phyloP scores from a whole-genome alignment of 2,888 invertebrate species.

The Chesias legatella region DNA sequence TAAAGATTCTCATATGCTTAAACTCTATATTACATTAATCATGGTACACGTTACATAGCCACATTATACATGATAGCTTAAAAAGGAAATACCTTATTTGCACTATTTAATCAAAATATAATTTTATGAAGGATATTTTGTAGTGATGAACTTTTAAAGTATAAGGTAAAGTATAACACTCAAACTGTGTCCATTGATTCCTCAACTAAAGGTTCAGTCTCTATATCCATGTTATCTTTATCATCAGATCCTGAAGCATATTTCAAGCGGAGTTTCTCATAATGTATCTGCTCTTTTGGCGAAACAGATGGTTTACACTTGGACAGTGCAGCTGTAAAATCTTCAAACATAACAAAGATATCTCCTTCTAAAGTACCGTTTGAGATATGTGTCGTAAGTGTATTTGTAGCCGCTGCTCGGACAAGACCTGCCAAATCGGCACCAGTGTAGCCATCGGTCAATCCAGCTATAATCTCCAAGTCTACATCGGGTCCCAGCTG shows the following conservation, averaged over 20 bases:
- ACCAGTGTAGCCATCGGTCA: constrained; percentile 91
- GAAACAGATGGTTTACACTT: constrained; percentile 94
- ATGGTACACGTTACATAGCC: constrained; percentile 3
- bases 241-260: constrained; percentile 80
- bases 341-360: constrained; percentile 83
- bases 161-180: constrained; percentile 43
- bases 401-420: constrained; percentile 90
- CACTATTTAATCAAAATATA: constrained; percentile 50
- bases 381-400: constrained; percentile 88
- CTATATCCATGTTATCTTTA: constrained; percentile 76
- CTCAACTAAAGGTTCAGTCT: constrained; percentile 70
- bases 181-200: constrained; percentile 77
- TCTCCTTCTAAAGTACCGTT: constrained; percentile 74
- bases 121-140: no score
- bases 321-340: constrained; percentile 88
- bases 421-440: constrained; percentile 96
- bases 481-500: constrained; percentile 87
- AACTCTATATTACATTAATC: constrained; percentile 6
- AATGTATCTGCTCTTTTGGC: constrained; percentile 87
- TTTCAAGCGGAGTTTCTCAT: constrained; percentile 85
- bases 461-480: constrained; percentile 84
- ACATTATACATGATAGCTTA: constrained; percentile 10
- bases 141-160: constrained; percentile 35
- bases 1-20: constrained; percentile 20
- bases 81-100: constrained; percentile 43